phyloP scores from a whole-genome alignment of 2,797 vertebrate genomes.

The Chaetodon trifasciatus region DNA sequence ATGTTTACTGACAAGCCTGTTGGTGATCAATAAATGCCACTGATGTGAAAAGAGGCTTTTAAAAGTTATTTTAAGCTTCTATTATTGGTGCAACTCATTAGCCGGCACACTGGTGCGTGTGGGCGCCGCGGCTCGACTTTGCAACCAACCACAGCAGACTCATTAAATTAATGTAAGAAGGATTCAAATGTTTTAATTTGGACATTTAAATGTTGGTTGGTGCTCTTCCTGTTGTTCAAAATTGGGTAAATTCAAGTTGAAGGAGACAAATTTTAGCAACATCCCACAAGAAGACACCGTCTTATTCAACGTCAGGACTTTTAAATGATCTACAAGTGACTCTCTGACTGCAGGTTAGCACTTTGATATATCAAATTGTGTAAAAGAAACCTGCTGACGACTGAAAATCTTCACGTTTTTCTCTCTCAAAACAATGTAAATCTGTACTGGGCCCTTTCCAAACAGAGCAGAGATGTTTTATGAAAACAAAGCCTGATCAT shows the following conservation, averaged over 20 bases:
- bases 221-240: not conserved
- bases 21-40: slow-evolving; percentile 60
- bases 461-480: not conserved
- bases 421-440: not conserved
- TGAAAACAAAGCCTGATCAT: slow-evolving; percentile 16
- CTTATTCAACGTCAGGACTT: no score
- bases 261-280: not conserved
- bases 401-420: not conserved
- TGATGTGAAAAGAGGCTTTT: slow-evolving; percentile 31
- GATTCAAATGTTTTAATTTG: no score
- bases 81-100: slow-evolving; percentile 20
- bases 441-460: not conserved
- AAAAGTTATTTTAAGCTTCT: slow-evolving; percentile 38
- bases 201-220: no score
- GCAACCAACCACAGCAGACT: slow-evolving; percentile 2
- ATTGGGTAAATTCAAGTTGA: not conserved
- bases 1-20: slow-evolving; percentile 45
- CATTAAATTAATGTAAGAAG: not conserved
- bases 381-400: not conserved
- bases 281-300: not conserved
- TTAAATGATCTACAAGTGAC: not conserved
- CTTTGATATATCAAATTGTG: not conserved
- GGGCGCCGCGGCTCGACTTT: not conserved
- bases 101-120: not conserved
- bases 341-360: not conserved